These are phyloP conservation scores for Laodelphax striatellus DNA, from an alignment of 1,140 invertebrate genomes.

Conservation along the genomic window DNA sequence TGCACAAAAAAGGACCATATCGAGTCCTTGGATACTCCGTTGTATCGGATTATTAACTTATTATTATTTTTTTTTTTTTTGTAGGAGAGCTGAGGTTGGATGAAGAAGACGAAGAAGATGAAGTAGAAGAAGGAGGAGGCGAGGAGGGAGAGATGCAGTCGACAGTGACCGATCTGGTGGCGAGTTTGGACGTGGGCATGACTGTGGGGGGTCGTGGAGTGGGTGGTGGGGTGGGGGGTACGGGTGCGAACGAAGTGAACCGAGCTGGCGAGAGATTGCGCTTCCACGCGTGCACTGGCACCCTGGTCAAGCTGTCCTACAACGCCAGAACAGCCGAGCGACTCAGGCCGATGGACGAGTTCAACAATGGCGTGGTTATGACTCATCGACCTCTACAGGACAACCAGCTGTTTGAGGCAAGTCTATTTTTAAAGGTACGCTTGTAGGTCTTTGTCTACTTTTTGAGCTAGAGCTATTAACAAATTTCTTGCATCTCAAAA, in stretches of 20 bases:
- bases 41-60: too few species aligned
- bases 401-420: constrained; percentile 86
- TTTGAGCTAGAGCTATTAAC: too few species aligned
- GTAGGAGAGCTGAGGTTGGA: neutral
- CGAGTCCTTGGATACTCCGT: too few species aligned
- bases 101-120: neutral
- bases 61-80: too few species aligned
- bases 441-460: too few species aligned
- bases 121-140: neutral
- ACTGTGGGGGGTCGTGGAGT: constrained; percentile 31
- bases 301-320: constrained; percentile 75
- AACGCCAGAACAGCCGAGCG: constrained; percentile 77
- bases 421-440: too few species aligned
- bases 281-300: constrained; percentile 81
- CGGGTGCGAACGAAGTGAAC: too few species aligned
- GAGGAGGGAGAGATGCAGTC: neutral
- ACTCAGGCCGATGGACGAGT: constrained; percentile 78
- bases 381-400: constrained; percentile 74
- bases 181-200: constrained; percentile 36
- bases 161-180: constrained; percentile 24
- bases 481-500: too few species aligned
- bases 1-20: too few species aligned
- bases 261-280: constrained; percentile 51
- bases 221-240: constrained; percentile 26
- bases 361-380: constrained; percentile 89